Conservation (phyloP, 2,113 vertebrate species). For the Centropristis striata region DNA sequence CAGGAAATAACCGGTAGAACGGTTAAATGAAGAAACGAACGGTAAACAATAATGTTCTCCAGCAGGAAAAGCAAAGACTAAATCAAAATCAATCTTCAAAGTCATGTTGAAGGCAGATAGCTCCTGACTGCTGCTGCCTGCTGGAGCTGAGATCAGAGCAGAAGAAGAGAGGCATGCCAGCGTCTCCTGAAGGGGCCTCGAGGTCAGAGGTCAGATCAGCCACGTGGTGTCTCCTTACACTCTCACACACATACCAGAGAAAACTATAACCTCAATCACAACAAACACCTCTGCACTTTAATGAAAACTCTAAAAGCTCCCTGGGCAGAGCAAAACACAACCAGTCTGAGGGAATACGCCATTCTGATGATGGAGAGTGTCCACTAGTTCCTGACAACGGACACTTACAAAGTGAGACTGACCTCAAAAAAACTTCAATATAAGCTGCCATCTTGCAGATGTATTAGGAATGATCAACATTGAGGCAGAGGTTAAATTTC, state of each 20-base stretch:
- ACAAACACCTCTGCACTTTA: slow-evolving; percentile 13
- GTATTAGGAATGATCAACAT: too few species aligned
- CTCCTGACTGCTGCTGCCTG: neutral
- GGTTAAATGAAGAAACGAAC: too few species aligned
- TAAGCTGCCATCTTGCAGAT: too few species aligned
- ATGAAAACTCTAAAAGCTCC: neutral
- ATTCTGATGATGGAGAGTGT: too few species aligned
- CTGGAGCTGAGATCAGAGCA: neutral
- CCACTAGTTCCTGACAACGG: too few species aligned
- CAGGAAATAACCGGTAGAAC: too few species aligned
- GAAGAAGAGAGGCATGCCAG: neutral
- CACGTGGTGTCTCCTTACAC: slow-evolving; percentile 57
- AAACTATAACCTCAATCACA: slow-evolving; percentile 39
- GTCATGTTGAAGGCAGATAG: neutral
- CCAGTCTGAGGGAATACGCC: too few species aligned
- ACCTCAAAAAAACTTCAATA: too few species aligned
- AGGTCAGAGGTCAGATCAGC: slow-evolving; percentile 37
- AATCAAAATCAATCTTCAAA: neutral
- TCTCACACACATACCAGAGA: slow-evolving; percentile 59
- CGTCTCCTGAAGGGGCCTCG: neutral
- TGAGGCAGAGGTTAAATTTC: too few species aligned
- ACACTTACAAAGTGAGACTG: too few species aligned
- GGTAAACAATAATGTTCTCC: too few species aligned
- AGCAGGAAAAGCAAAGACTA: neutral
- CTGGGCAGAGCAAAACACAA: neutral